Evolutionary conservation across 1,140 invertebrate genomes (phyloP), one percentile per base, ranked within the genome.

Genomic region (Propsilocerus akamusi): DNA sequence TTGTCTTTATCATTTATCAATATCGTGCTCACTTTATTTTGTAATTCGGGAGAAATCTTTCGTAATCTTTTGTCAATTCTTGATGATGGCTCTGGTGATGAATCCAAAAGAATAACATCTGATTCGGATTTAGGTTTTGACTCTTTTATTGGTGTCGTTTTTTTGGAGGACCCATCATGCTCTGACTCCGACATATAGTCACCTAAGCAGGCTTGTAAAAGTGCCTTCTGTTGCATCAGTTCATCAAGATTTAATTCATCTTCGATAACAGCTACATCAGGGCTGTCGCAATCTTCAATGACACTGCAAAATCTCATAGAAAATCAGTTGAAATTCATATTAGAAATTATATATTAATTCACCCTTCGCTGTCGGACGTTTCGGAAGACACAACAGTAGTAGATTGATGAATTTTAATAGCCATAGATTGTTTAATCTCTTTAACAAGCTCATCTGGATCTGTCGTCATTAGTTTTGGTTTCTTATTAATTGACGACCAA

Each of bases 221-320:
- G 55, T 61, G 83, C 84, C 67, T 90, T 90, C 64, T 89, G 85
- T 57, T 80, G 80, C 84, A 89, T 89, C 51, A 91, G 66, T 53
- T 90, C 86, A 61, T 90, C 86, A 6, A 90, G 65, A 65, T 90
- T 86, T 52, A 89, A 78, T 56, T 90, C 86, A 59, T 88, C 84
- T 62, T 88, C 84, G 49, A 86, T 78, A 24, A 85, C 75, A 5
- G 74, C 73, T 49, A 85, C 73, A 57, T 84, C 80, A 25, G 83
- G 83, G 53, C 80, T 84, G 54, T 80, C 80, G 54, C 77, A 75
- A 59, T 86, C 83, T 49, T 78, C 72, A 51, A 83, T 72, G 26
- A 78, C 80, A 2, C 17, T 20, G 10, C 34, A 20, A 17, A 17
- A 22, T 17, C 3, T 37, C 20, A 20, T 20, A 41, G 17, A 5